Evolutionary conservation across 92 coral and sea anemone genomes (phyloP).

Genomic region (Meandrina meandrites): DNA sequence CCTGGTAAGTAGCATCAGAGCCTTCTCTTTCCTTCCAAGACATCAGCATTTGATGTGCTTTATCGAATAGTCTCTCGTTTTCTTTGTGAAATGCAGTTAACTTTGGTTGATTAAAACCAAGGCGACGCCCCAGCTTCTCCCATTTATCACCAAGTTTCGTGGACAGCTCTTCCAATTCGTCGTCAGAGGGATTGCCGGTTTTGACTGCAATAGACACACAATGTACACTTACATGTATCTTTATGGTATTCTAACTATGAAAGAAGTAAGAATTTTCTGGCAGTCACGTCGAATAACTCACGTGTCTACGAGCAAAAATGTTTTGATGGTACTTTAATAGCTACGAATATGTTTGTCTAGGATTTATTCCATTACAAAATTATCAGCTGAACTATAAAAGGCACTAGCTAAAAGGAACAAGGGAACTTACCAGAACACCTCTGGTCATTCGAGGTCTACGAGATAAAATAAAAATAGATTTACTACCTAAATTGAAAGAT

Average conservation of each 20-base stretch:
- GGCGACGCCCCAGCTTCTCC: conserved; percentile 1
- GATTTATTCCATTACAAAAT: no score
- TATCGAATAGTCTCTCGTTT: background rate
- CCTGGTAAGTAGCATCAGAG: conserved; percentile 4
- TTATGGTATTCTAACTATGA: background rate
- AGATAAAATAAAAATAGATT: no score
- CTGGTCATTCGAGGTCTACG: no score
- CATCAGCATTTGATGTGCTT: background rate
- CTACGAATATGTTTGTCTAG: no score
- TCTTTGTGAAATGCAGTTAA: background rate
- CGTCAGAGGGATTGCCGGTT: background rate
- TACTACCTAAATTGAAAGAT: no score
- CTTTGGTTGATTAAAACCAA: background rate
- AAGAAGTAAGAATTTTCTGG: no score
- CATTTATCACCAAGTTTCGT: background rate
- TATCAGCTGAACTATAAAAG: no score
- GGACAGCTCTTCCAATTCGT: background rate
- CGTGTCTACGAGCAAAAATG: no score
- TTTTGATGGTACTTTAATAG: no score
- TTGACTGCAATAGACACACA: background rate
- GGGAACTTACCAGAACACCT: no score
- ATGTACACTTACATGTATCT: background rate
- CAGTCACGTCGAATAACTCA: background rate
- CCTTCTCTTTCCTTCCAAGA: background rate
- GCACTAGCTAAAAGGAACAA: no score